Base-by-base conservation (phyloP, 2,888 invertebrate species). In the Notodonta dromedarius region DNA sequence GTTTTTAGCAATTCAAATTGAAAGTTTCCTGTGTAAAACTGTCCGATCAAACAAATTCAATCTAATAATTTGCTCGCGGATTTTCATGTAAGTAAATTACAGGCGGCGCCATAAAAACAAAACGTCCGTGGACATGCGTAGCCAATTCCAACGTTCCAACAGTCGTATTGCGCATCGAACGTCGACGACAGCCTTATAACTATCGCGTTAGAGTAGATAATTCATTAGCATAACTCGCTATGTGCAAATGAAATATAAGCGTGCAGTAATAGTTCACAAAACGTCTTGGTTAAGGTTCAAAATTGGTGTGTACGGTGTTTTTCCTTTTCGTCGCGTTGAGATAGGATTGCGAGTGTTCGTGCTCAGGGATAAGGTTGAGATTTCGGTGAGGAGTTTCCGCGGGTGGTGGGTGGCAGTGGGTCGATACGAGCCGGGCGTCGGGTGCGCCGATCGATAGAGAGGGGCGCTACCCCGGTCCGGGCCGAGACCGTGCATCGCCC, bases 111-210 rank as follows among this genome's bases (percentile, higher is more conserved):
- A 78, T 82, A 83, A 85, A 85, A 85, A 86, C 80, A 84, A 85
- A 83, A 83, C 78, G 78, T 77, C 77, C 76, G 76, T 77, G 89
- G 91, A 92, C 93, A 93, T 93, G 93, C 93, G 93, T 93, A 89
- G 80, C 86, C 82, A 81, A 83, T 81, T 80, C 80, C 79, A 79
- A 72, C 79, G 83, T 79, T 78, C 77, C 73, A 79, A 83, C 71
- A 75, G 81, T 74, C 80, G 73, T 80, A 79, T 79, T 81, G 87
- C 84, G 79, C 85, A 85, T 76, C 65, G 72, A 68, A 70, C 69
- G 68, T 67, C 73, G 76, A 74, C 76, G 79, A 82, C 81, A 74
- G 76, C 85, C 86, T 86, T 86, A 89, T 80, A 82, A 82, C 86
- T 82, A 85, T 80, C 67, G 71, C 65, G 71, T 83, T 89, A 93